A percentile compares a stretch with the other conserved stretches of the same genome.
Evolutionary conservation across 2,113 vertebrate genomes (phyloP).

Genomic region (Crocuta crocuta): DNA sequence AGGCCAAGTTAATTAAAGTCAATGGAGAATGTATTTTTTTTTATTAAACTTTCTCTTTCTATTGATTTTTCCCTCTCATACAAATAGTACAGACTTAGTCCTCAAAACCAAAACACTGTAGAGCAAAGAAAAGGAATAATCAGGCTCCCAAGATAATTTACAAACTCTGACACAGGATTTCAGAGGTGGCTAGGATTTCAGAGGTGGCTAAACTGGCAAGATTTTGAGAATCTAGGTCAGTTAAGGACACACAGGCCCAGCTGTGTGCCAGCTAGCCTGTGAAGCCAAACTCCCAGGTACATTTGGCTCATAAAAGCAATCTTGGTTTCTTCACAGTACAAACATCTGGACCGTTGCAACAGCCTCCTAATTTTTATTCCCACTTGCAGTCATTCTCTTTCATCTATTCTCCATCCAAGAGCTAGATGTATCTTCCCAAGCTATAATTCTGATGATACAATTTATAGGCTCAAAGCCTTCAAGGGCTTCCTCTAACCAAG

Average conservation of each 20-base stretch:
- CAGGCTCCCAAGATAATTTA: slow-evolving; percentile 54
- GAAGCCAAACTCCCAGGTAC: slow-evolving; percentile 33
- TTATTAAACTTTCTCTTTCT: slow-evolving; percentile 76
- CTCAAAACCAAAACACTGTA: slow-evolving; percentile 60
- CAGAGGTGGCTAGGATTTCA: slow-evolving; percentile 58
- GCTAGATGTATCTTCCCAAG: background rate
- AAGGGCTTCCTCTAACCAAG: background rate
- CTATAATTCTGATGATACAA: background rate
- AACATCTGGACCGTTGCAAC: background rate
- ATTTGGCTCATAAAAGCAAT: slow-evolving; percentile 2
- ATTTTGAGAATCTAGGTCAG: slow-evolving; percentile 44
- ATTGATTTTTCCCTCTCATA: slow-evolving; percentile 67
- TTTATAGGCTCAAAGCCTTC: background rate
- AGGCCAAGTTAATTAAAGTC: slow-evolving; percentile 78
- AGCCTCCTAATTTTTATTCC: background rate
- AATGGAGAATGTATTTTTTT: slow-evolving; percentile 77
- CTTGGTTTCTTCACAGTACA: background rate
- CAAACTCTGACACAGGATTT: slow-evolving; percentile 40
- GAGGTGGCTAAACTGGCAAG: slow-evolving; percentile 46
- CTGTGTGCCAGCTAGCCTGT: background rate
- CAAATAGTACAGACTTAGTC: slow-evolving; percentile 66
- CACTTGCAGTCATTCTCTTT: background rate
- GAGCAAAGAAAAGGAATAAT: slow-evolving; percentile 59
- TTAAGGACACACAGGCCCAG: slow-evolving; percentile 45
- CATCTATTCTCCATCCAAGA: background rate